These are phyloP conservation scores for Todus mexicanus DNA, from an alignment of 2,797 vertebrate genomes.

Conservation along the genomic window DNA sequence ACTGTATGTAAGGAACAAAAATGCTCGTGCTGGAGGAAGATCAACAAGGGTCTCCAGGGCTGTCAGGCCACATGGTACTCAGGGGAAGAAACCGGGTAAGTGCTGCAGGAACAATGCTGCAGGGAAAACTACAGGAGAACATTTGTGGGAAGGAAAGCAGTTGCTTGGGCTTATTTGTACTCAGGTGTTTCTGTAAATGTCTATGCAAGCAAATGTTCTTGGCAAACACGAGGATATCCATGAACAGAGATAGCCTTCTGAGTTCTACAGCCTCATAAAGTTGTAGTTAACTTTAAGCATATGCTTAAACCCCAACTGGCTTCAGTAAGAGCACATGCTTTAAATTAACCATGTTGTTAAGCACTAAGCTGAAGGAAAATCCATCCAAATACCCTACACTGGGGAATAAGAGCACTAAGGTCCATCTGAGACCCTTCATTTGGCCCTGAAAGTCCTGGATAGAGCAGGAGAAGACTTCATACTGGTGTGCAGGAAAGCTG, in stretches of 20 bases:
- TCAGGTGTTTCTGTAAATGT: neutral
- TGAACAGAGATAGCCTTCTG: neutral
- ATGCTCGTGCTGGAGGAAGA: neutral
- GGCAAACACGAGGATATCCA: neutral
- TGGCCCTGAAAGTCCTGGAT: neutral
- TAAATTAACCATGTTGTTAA: neutral
- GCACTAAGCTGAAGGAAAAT: neutral
- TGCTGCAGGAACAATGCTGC: neutral
- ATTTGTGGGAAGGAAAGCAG: neutral
- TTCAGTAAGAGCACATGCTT: neutral
- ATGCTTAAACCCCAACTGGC: neutral
- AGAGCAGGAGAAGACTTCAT: neutral
- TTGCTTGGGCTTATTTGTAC: neutral
- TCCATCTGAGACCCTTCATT: neutral
- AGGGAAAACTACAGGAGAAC: neutral
- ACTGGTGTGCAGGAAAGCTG: neutral
- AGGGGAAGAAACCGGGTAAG: neutral
- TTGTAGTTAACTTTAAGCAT: neutral
- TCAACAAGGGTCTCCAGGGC: neutral
- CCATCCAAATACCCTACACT: fast-evolving
- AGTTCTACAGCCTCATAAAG: neutral
- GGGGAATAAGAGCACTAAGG: neutral
- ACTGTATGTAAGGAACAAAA: neutral
- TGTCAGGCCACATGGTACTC: fast-evolving
- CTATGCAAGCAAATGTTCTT: neutral